phyloP scores from a whole-genome alignment of 2,888 invertebrate species.

The Atethmia centrago region DNA sequence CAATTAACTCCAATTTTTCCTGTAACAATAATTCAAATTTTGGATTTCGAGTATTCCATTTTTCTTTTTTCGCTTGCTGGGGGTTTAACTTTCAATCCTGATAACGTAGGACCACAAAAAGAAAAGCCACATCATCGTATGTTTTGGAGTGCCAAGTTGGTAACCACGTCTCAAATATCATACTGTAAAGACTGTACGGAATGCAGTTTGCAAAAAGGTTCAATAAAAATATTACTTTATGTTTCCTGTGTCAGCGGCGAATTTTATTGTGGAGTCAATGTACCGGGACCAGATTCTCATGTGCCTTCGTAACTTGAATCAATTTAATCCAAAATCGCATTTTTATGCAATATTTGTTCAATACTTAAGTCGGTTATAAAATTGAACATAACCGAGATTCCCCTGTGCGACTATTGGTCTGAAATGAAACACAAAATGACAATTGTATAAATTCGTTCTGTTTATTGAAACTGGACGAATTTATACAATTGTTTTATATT shows the following conservation, averaged over 20 bases:
- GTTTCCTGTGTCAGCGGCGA: slow-evolving; percentile 86
- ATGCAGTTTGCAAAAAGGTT: slow-evolving; percentile 86
- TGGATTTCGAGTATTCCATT: no score
- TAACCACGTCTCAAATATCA: slow-evolving; percentile 71
- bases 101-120: slow-evolving; percentile 50
- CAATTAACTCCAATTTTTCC: slow-evolving; percentile 45
- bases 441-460: slow-evolving; percentile 40
- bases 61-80: slow-evolving; percentile 23
- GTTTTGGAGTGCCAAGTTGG: slow-evolving; percentile 61
- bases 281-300: slow-evolving; percentile 79
- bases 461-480: no score
- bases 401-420: slow-evolving; percentile 49
- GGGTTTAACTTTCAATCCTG: slow-evolving; percentile 33
- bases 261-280: slow-evolving; percentile 87
- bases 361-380: slow-evolving; percentile 57
- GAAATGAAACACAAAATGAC: slow-evolving; percentile 52
- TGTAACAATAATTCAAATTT: slow-evolving; percentile 10
- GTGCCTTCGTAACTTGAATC: slow-evolving; percentile 76
- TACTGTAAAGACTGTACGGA: slow-evolving; percentile 75
- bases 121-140: slow-evolving; percentile 39
- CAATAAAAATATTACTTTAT: slow-evolving; percentile 88
- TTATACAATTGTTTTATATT: no score
- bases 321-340: slow-evolving; percentile 76
- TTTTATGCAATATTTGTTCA: slow-evolving; percentile 67
- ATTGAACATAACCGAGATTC: slow-evolving; percentile 50